Evolutionary conservation across 2,797 vertebrate genomes (phyloP), one percentile per base, ranked within the genome.

Genomic region (Serranus cabrilla): DNA sequence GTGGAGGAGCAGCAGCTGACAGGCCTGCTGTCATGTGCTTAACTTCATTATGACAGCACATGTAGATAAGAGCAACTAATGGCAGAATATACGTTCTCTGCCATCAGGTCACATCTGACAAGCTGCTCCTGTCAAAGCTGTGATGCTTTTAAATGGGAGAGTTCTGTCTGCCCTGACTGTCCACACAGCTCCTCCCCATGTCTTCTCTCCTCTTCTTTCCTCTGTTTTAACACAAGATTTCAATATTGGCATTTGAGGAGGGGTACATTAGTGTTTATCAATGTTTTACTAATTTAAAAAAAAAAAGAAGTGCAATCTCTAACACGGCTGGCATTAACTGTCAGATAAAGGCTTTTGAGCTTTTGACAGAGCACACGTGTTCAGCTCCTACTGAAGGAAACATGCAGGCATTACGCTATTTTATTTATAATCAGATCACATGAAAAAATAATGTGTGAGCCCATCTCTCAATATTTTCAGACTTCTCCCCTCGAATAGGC

Each of bases 61-160:
- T 46, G 71, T 27, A 74, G 51, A 81, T 39, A 61, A 43, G 39
- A 66, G 25, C 45, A 37, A 11, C 70, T 78, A 74, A 84, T 74
- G 71, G 61, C 74, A 64, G 74, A 58, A 62, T 39, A 67, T 69
- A 71, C 3, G 11, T 56, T 76, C 61, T 71, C 58, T 59, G 73
- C 58, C 73, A 34, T 65, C 58, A 63, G 81, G 81, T 77, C 73
- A 86, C 49, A 2, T 65, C 56, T 76, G 66, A 78, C 76, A 42
- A 70, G 73, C 70, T 59, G 71, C 76, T 81, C 25, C 72, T 76
- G 71, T 85, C 79, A 84, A 71, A 71, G 76, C 81, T 71, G 65
- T 73, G 18, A 11, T 23, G 11, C 46, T 45, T 34, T 20, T 57
- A 68, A 74, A 71, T 67, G 81, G 47, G 2, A 42, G 34, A 47